Conservation (phyloP, 2,797 vertebrate species). For the Euphonia xanthogaster region DNA sequence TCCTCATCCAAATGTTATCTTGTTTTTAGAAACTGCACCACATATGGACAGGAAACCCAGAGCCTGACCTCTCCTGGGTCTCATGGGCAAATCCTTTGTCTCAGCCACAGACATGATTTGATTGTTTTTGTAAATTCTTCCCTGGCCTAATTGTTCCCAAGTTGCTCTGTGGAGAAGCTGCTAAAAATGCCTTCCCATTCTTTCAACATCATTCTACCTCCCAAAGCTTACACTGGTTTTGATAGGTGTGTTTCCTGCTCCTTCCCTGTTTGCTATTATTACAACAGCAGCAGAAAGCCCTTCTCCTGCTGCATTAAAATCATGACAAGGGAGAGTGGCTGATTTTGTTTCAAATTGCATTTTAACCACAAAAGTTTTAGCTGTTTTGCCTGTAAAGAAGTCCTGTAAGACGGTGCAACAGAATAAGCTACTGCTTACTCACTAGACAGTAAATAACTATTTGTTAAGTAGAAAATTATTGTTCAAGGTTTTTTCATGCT, state of each 20-base stretch:
- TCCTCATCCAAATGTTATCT: background rate
- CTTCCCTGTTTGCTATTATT: background rate
- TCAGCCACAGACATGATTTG: background rate
- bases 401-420: background rate
- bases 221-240: background rate
- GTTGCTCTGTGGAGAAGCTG: background rate
- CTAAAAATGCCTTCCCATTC: background rate
- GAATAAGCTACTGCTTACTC: background rate
- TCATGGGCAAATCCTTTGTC: background rate
- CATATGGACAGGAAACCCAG: background rate
- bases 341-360: background rate
- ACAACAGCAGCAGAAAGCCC: background rate
- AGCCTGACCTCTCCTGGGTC: background rate
- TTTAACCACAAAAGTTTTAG: background rate
- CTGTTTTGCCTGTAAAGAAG: background rate
- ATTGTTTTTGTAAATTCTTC: background rate
- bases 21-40: background rate
- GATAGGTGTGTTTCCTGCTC: rapidly evolving
- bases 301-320: background rate
- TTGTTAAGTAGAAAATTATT: background rate
- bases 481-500: background rate
- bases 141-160: background rate
- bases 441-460: background rate
- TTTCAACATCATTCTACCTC: background rate
- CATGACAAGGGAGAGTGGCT: background rate